A percentile compares a stretch with the other conserved stretches of the same genome.
Conservation (phyloP, 2,797 vertebrate genomes). For the Chelmon rostratus region DNA sequence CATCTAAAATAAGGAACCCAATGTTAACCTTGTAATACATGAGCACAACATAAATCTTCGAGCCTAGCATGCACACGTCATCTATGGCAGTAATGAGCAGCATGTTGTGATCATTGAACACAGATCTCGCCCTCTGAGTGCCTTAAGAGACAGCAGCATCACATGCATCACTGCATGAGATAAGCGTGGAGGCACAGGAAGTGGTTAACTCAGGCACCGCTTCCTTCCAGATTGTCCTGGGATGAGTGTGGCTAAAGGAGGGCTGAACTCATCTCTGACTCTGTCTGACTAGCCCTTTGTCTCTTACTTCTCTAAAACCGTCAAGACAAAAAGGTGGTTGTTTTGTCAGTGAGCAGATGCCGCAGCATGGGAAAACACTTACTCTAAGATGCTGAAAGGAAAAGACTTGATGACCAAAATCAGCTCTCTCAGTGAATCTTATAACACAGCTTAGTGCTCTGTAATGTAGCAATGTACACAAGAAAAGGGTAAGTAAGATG, state of each 20-base stretch:
- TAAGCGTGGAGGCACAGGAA: constrained; percentile 34
- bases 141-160: constrained; percentile 32
- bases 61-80: constrained; percentile 8
- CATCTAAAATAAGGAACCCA: constrained; percentile 18
- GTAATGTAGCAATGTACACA: background rate
- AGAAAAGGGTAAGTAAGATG: background rate
- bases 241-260: constrained; percentile 39
- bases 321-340: constrained; percentile 46
- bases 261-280: constrained; percentile 51
- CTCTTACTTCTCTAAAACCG: constrained; percentile 39
- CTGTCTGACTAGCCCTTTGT: constrained; percentile 63
- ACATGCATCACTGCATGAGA: constrained; percentile 44
- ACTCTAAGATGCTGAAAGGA: background rate
- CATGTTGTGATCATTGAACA: constrained; percentile 41
- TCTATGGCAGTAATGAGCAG: constrained; percentile 25
- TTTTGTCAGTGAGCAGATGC: constrained; percentile 55
- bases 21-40: constrained; percentile 30
- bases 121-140: constrained; percentile 30
- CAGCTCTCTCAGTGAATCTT: background rate
- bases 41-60: constrained; percentile 41
- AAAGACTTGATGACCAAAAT: constrained; percentile 21
- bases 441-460: background rate
- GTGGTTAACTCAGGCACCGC: constrained; percentile 45
- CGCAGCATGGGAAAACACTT: constrained; percentile 51
- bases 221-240: constrained; percentile 50